Conservation (phyloP, 2,888 invertebrate species). For the Hermaeophaga mercurialis region DNA sequence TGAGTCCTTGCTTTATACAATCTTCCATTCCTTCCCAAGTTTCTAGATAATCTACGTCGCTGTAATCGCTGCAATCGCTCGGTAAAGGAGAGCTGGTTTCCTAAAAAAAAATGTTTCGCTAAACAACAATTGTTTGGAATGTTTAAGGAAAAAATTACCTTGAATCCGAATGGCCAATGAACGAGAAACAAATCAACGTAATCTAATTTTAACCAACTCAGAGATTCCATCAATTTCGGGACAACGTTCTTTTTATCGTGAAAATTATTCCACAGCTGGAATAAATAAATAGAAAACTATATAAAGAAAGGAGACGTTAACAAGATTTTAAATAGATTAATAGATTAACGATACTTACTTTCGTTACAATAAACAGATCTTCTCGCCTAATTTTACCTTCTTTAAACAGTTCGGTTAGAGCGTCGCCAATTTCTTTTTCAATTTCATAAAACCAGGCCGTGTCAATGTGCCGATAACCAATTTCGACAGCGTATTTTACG, state of each 20-base stretch:
- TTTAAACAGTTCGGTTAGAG: conserved; percentile 63
- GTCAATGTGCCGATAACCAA: conserved; percentile 70
- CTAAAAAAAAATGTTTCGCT: conserved; percentile 45
- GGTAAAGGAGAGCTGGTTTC: conserved; percentile 57
- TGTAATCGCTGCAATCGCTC: conserved; percentile 55
- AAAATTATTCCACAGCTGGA: conserved; percentile 66
- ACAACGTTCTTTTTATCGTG: conserved; percentile 65
- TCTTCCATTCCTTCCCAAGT: conserved; percentile 79
- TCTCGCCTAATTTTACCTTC: conserved; percentile 69
- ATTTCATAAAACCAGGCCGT: conserved; percentile 67
- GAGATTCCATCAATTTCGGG: conserved; percentile 51
- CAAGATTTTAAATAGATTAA: background rate
- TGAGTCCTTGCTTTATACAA: conserved; percentile 65
- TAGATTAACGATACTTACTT: conserved; percentile 48
- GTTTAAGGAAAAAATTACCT: conserved; percentile 39
- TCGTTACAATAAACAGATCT: conserved; percentile 71
- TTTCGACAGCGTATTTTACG: conserved; percentile 63
- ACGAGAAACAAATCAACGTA: conserved; percentile 53
- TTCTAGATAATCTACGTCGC: conserved; percentile 72
- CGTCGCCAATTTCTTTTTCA: conserved; percentile 63
- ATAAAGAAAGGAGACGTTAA: no score
- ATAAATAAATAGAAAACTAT: no score
- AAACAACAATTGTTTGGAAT: no score
- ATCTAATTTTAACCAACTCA: conserved; percentile 46
- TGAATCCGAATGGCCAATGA: conserved; percentile 55